Evolutionary conservation across 2,888 invertebrate species (phyloP), one percentile per base, ranked within the genome.

Genomic region (Sialis lutaria): DNA sequence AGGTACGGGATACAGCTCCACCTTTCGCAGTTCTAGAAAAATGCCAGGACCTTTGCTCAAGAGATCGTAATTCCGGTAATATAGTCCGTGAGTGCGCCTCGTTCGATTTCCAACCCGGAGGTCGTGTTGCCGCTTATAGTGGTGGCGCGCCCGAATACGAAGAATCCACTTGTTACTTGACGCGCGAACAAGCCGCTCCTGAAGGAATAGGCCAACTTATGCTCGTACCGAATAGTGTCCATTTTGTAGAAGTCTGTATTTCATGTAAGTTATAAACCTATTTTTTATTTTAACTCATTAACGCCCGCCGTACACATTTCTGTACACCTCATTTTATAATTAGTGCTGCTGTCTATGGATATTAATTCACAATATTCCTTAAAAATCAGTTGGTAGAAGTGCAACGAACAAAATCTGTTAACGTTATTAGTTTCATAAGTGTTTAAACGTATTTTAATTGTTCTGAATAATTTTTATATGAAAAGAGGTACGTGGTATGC

Each of bases 131-230:
- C 33, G 83, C 84, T 0, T 88, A 82, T 57, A 85, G 82, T 53
- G 81, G 82, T 6, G 81, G 82, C 6, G 77, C 78, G 52, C 80
- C 86, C 1, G 88, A 88, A 58, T 89, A 85, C 59, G 90, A 90
- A 58, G 89, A 90, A 59, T 88, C 88, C 8, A 82, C 83, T 10
- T 90, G 90, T 59, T 89, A 86, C 61, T 64, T 91, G 52, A 87
- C 88, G 0, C 70, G 85, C 34, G 89, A 90, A 61, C 86, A 87
- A 53, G 84, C 88, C 0, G 79, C 81, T 45, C 89, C 90, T 0
- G 90, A 91, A 65, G 90, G 90, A 39, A 84, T 88, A 42, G 90
- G 89, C 34, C 84, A 82, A 52, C 72, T 90, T n/a, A 86, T 89
- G 76, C 73, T 86, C 48, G 86, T 88, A 6, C 88, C 88, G 1